Evolutionary conservation across 2,888 invertebrate genomes (phyloP).

Genomic region (Dasysyrphus tricinctus): DNA sequence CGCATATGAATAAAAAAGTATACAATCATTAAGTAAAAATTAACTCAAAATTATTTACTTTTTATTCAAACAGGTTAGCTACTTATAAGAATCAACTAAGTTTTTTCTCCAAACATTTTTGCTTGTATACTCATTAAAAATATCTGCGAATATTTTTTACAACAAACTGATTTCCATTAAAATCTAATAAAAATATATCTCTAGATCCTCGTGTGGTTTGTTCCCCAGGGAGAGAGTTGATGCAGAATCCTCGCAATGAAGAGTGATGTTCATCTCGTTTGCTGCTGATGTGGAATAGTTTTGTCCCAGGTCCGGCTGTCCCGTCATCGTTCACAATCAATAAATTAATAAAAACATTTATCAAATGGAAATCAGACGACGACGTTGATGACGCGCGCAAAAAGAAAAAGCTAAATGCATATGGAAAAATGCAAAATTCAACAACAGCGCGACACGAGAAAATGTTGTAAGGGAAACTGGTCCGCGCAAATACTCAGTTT

Average conservation of each 20-base stretch:
- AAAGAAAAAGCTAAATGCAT: conserved; percentile 63
- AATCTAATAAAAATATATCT: conserved; percentile 70
- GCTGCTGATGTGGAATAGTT: conserved; percentile 5
- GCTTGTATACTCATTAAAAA: conserved; percentile 35
- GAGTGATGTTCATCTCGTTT: conserved; percentile 42
- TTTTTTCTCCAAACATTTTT: conserved; percentile 4
- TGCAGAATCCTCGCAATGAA: conserved; percentile 11
- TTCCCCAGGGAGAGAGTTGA: conserved; percentile 50
- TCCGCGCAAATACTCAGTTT: conserved; percentile 9
- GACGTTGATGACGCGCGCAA: neutral
- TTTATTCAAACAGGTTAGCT: neutral
- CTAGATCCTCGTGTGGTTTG: conserved; percentile 23
- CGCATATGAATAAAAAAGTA: no score
- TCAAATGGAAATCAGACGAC: conserved; percentile 69
- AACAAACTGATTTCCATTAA: conserved; percentile 64
- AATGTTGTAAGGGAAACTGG: conserved; percentile 72
- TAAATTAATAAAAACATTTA: conserved; percentile 76
- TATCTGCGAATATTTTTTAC: conserved; percentile 45
- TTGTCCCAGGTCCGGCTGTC: neutral
- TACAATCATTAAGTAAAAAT: no score
- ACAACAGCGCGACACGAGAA: conserved; percentile 71
- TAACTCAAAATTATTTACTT: neutral
- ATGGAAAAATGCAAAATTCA: conserved; percentile 73
- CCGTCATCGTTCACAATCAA: conserved; percentile 61
- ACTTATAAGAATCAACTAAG: conserved; percentile 5